Base-by-base conservation (phyloP, 2,113 vertebrate genomes). In the Nerophis ophidion region DNA sequence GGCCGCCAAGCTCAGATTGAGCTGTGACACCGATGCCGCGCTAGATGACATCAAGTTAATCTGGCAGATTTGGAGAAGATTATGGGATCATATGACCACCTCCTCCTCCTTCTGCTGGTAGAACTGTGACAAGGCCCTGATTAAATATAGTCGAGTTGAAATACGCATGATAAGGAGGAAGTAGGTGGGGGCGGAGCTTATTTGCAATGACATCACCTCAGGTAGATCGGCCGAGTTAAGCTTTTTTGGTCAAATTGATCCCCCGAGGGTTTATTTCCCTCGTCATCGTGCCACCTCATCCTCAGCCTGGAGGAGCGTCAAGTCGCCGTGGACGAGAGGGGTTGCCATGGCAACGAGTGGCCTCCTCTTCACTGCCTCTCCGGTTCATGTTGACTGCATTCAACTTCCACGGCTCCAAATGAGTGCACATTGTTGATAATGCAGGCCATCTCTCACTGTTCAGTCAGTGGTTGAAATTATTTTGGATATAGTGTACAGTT, bases 41-140 rank as follows among this genome's bases (percentile, higher is more conserved):
- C 62, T 63, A 72, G 68, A 83, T 76, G 61, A 83, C 84, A 74
- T 75, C 36, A 78, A 86, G 65, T 81, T 83, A 83, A 86, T 88
- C 80, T 74, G 74, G 55, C 77, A 71, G 76, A 85, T 82, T 81
- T 81, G 63, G 72, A 80, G 74, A 71, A 82, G 83, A 82, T 88
- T 88, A 86, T 44, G 16, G 70, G 72, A 78, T 79, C 61, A 76
- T 56, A 69, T 71, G 63, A 64, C 53, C 9, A 38, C 66, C 26
- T 8, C 33, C 54, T 19, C 34, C 26, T 34, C 9, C 26, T 19
- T 66, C 49, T 13, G 63, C 48, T 36, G 36, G 57, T 48, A 60
- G 60, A 60, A 68, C 12, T 6, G 40, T 44, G 40, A 44, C 40
- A 11, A 9, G 10, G 62, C 59, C 17, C 4, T 11, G 54, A 34